Evolutionary conservation across 2,797 vertebrate species (phyloP), one percentile per base, ranked within the genome.

Genomic region (Oreonectes daqikongensis): DNA sequence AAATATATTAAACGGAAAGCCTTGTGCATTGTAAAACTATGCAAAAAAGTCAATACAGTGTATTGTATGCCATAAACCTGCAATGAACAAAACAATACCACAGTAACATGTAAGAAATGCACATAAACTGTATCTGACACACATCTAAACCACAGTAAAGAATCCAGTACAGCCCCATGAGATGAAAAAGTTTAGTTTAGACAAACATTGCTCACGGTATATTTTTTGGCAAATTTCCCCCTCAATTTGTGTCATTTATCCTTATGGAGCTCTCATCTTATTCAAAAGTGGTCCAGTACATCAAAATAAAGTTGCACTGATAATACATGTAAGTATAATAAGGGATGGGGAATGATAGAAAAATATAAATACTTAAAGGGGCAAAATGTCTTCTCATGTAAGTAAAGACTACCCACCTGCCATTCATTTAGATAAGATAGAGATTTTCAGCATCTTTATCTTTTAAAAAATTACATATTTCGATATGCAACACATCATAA

Each of bases 41-140:
- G 44, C 14, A 48, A 50, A 50, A 52, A 60, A 82, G 74, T 82
- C 78, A 82, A 84, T 80, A 83, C 74, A 72, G 78, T 26, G 75
- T 67, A 83, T 77, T 74, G 75, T 81, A 75, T 65, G 72, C 77
- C 81, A 80, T 38, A 74, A 76, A 71, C 79, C 69, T 73, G 75
- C 69, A 81, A 84, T 77, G 79, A 80, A 79, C 71, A 83, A 72
- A 76, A 72, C 78, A 83, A 81, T 76, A 83, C 68, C 66, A 60
- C 59, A 73, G 72, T 53, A 69, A 38, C 20, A 52, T 35, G 59
- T 69, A 59, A 59, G 32, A 73, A 61, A 61, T n/a, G 32, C 17
- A 2, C 12, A 10, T 35, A 4, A 35, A 61, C 30, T n/a, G 8
- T 61, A n/a, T 59, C 14, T 60, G 28, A 59, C 20, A 15, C 22